Evolutionary conservation across 2,113 vertebrate genomes (phyloP).

Genomic region (Strigops habroptila): DNA sequence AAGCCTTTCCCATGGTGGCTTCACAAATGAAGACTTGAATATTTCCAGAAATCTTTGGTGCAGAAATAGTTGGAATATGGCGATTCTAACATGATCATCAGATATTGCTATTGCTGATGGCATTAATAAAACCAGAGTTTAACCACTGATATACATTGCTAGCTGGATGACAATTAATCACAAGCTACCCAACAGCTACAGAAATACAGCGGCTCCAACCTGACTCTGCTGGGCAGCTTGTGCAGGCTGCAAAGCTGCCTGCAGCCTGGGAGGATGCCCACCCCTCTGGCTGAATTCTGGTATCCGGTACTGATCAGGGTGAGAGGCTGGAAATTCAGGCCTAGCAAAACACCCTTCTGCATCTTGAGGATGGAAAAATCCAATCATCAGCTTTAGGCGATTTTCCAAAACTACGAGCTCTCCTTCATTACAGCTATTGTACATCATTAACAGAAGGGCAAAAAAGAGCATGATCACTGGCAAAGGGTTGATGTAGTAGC

Average conservation of each 20-base stretch:
- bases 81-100: background rate
- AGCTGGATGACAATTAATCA: background rate
- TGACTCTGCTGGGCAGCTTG: background rate
- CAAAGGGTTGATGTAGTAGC: background rate
- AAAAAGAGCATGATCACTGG: background rate
- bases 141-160: background rate
- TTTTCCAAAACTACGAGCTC: slow-evolving; percentile 2
- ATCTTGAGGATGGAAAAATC: background rate
- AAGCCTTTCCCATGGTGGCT: background rate
- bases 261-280: background rate
- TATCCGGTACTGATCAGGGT: background rate
- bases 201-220: background rate
- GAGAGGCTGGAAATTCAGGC: background rate
- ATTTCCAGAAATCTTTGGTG: background rate
- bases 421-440: background rate
- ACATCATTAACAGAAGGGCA: background rate
- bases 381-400: background rate
- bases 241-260: background rate
- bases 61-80: background rate
- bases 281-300: background rate
- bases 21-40: background rate
- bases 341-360: background rate
- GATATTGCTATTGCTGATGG: background rate
- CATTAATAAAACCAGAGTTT: background rate
- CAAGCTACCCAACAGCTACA: background rate